Conservation (phyloP, 1,140 invertebrate genomes). For the Drosophila oshimai region DNA sequence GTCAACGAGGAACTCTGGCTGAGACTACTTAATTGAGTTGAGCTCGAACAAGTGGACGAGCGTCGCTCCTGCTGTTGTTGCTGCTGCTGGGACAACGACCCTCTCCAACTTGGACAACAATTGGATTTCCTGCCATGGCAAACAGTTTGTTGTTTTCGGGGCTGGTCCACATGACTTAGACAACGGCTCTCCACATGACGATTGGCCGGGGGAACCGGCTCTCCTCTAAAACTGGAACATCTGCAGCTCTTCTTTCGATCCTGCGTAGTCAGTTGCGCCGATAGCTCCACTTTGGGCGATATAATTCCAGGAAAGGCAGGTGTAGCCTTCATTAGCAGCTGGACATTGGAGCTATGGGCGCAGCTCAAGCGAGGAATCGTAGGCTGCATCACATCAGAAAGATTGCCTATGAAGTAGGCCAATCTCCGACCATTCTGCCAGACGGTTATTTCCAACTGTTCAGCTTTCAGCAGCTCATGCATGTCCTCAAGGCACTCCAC, state of each 20-base stretch:
- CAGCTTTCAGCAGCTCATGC: slow-evolving; percentile 51
- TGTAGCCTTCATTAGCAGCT: slow-evolving; percentile 76
- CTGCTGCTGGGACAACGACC: neutral
- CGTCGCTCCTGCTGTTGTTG: slow-evolving; percentile 12
- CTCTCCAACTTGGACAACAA: slow-evolving; percentile 18
- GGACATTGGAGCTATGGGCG: slow-evolving; percentile 57
- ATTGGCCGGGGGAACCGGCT: slow-evolving; percentile 8
- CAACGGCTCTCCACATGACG: slow-evolving; percentile 53
- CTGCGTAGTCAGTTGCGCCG: slow-evolving; percentile 42
- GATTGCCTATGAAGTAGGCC: slow-evolving; percentile 64
- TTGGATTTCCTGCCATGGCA: slow-evolving; percentile 50
- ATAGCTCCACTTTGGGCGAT: slow-evolving; percentile 71
- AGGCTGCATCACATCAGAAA: slow-evolving; percentile 67
- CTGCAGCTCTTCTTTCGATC: slow-evolving; percentile 32
- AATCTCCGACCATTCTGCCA: slow-evolving; percentile 77
- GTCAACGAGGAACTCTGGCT: slow-evolving; percentile 41
- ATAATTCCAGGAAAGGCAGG: slow-evolving; percentile 74
- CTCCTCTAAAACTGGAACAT: slow-evolving; percentile 12
- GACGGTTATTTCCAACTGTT: slow-evolving; percentile 70
- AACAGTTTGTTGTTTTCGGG: slow-evolving; percentile 58
- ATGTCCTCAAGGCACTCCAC: slow-evolving; percentile 51
- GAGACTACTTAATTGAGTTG: slow-evolving; percentile 42
- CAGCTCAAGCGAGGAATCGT: slow-evolving; percentile 58
- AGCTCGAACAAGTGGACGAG: slow-evolving; percentile 51
- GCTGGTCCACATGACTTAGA: slow-evolving; percentile 22